Conservation (phyloP, 2,113 vertebrate species). For the Tupaia chinensis region DNA sequence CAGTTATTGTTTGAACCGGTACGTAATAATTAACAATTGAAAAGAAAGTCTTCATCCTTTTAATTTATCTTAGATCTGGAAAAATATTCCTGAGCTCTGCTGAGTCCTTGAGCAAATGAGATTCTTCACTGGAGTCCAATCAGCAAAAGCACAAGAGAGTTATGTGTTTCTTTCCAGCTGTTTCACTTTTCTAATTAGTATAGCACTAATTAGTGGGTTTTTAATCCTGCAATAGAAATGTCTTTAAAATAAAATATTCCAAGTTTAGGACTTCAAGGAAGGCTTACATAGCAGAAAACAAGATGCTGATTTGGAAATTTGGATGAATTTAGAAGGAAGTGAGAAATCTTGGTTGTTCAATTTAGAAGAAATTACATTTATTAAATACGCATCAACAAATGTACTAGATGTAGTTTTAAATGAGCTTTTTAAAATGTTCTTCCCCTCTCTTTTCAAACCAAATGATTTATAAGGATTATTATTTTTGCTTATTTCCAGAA, state of each 20-base stretch:
- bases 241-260: conserved; percentile 3
- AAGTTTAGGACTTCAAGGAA: conserved; percentile 23
- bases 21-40: conserved; percentile 61
- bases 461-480: conserved; percentile 18
- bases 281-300: conserved; percentile 20
- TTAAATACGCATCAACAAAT: neutral
- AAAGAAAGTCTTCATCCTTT: conserved; percentile 37
- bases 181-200: neutral
- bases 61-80: conserved; percentile 32
- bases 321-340: conserved; percentile 14
- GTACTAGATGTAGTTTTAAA: neutral
- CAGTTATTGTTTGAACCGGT: conserved; percentile 30
- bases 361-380: conserved; percentile 30
- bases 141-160: neutral
- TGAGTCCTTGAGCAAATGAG: neutral
- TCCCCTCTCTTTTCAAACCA: conserved; percentile 9
- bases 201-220: neutral
- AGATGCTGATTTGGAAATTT: conserved; percentile 33
- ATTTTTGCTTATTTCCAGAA: too few relatives aligned
- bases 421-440: neutral
- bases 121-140: neutral
- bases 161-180: neutral
- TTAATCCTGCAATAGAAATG: neutral
- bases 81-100: conserved; percentile 20
- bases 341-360: neutral